A percentile compares a stretch with the other conserved stretches of the same genome.
These are phyloP conservation scores for Imbricaverruca yamaguchii DNA, from an alignment of 2,888 invertebrate species.

Conservation along the genomic window DNA sequence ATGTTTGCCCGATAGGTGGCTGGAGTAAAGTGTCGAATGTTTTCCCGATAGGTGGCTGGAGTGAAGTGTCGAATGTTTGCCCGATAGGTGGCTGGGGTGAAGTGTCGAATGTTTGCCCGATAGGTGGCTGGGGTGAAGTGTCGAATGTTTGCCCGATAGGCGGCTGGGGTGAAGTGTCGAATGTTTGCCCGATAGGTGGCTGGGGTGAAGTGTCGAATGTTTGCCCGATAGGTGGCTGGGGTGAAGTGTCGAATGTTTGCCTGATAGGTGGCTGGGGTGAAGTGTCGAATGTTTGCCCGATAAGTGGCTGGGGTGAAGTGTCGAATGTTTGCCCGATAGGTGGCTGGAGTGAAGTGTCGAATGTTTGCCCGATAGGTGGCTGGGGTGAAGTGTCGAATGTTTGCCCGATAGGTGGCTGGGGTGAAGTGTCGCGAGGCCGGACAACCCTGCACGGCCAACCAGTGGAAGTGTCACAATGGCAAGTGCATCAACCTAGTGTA, in stretches of 20 bases:
- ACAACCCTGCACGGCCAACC: conserved; percentile 49
- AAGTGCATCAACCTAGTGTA: conserved; percentile 55
- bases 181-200: conserved; percentile 46
- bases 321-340: too few species aligned
- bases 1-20: conserved; percentile 46
- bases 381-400: too few species aligned
- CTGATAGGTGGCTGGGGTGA: conserved; percentile 51
- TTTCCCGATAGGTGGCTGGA: conserved; percentile 49
- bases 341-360: too few species aligned
- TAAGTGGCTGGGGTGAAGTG: conserved; percentile 43
- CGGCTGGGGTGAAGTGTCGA: conserved; percentile 58
- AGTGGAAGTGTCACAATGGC: conserved; percentile 55
- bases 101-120: conserved; percentile 52
- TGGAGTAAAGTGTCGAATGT: conserved; percentile 59
- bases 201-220: conserved; percentile 59
- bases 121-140: conserved; percentile 56
- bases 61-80: conserved; percentile 58
- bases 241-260: conserved; percentile 58
- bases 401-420: conserved; percentile 47
- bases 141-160: conserved; percentile 46
- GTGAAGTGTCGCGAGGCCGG: conserved; percentile 51
- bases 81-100: conserved; percentile 51
- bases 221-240: conserved; percentile 49
- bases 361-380: too few species aligned
- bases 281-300: conserved; percentile 52